These are phyloP conservation scores for Dasypus novemcinctus DNA, from an alignment of 2,113 vertebrate species.

Conservation along the genomic window DNA sequence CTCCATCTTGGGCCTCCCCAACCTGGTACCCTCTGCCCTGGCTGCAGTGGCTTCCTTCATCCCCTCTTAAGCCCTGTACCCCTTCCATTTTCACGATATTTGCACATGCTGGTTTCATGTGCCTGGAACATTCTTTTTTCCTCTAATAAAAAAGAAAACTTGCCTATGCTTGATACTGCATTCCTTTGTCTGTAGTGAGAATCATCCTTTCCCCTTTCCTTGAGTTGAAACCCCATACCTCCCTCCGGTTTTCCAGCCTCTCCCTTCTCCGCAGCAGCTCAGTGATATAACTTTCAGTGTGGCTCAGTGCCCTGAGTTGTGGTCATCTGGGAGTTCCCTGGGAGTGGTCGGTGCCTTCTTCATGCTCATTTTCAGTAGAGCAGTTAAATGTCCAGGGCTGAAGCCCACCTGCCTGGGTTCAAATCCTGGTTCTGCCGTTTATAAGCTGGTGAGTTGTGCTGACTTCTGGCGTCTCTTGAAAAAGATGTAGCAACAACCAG, in stretches of 20 bases:
- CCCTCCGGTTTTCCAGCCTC: neutral
- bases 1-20: neutral
- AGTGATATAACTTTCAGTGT: neutral
- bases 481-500: too few relatives aligned
- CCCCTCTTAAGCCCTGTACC: neutral
- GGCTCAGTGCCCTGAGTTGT: neutral
- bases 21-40: neutral
- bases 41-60: neutral
- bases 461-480: neutral
- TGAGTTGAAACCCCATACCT: neutral
- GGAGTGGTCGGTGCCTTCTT: neutral
- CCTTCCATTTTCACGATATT: neutral
- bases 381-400: neutral
- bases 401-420: neutral
- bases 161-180: neutral
- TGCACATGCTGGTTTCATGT: neutral
- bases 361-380: neutral
- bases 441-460: neutral
- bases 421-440: neutral
- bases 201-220: neutral
- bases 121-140: neutral
- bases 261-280: neutral
- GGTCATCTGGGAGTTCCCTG: neutral
- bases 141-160: neutral
- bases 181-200: neutral